Evolutionary conservation across 2,113 vertebrate species (phyloP), one percentile per base, ranked within the genome.

Genomic region (Smithornis capensis): DNA sequence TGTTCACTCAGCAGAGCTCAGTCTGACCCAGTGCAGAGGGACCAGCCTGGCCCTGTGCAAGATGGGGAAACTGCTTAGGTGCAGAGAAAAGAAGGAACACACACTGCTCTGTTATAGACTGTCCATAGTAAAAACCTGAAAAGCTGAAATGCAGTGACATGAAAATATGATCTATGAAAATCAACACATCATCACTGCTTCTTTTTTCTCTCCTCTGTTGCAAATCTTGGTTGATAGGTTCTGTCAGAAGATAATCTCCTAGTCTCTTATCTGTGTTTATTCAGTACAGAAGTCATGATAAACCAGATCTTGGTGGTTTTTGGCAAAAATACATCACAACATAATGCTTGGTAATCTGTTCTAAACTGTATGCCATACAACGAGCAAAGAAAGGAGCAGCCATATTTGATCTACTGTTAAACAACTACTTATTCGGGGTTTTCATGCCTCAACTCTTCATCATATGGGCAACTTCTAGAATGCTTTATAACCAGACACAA

Each of bases 131-230:
- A 68, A 60, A 12, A n/a, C n/a, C 40, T 52, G 29, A 56, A 62
- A 21, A 47, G 24, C 17, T 91, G 80, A 23, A 69, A 42, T 0
- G 0, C 35, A 33, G n/a, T 0, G 1, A 50, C 44, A 77, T 3
- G 29, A 50, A 59, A 90, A 22, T 19, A 23, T 0, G 4, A 19
- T 59, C 23, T 69, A 14, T 21, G 15, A 78, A 81, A 92, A 85
- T 28, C 18, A 38, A 42, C 8, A 25, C 0, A 1, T n/a, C 15
- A 21, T 64, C 38, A 17, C 12, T 27, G 13, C n/a, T 87, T 38
- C 55, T 50, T 60, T 70, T 56, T 56, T 44, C 19, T 65, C 23
- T 60, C 18, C 55, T 86, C 31, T 10, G 1, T 1, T 47, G 35
- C 23, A 73, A 87, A 68, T 50, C 24, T 13, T 44, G 9, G 27